Evolutionary conservation across 2,888 invertebrate genomes (phyloP).

Genomic region (Hedya salicella): DNA sequence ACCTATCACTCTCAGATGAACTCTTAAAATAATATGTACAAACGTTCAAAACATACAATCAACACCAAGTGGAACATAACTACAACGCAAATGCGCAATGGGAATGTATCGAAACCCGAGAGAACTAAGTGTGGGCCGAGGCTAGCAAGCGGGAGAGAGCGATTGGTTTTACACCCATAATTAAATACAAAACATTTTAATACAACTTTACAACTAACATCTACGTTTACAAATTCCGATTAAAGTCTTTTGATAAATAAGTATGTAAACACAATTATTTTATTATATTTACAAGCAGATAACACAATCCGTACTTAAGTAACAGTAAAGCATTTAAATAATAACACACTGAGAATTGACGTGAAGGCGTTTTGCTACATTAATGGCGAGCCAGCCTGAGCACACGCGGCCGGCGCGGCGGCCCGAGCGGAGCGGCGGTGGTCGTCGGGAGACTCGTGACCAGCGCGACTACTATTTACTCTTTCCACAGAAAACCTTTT

Average conservation of each 20-base stretch:
- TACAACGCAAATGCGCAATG: constrained; percentile 53
- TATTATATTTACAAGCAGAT: constrained; percentile 84
- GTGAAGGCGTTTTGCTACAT: constrained; percentile 81
- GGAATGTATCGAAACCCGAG: constrained; percentile 56
- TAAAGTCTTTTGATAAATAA: constrained; percentile 79
- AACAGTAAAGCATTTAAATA: constrained; percentile 83
- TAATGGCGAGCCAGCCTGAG: constrained; percentile 78
- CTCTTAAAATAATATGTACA: constrained; percentile 84
- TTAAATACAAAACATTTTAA: constrained; percentile 83
- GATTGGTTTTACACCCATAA: constrained; percentile 80
- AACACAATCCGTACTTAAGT: constrained; percentile 78
- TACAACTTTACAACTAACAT: constrained; percentile 84
- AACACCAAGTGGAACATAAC: constrained; percentile 64
- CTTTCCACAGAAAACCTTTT: constrained; percentile 79
- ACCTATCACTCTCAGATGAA: constrained; percentile 80
- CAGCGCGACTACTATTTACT: constrained; percentile 79
- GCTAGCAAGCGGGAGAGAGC: constrained; percentile 80
- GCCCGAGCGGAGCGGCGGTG: constrained; percentile 51
- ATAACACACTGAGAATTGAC: constrained; percentile 85
- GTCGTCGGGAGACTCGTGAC: constrained; percentile 76
- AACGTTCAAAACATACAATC: constrained; percentile 79
- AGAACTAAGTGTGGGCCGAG: constrained; percentile 71
- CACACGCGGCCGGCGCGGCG: constrained; percentile 36
- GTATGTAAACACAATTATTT: constrained; percentile 81
- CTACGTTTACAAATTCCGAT: constrained; percentile 81